Conservation (phyloP, 2,888 invertebrate species). For the Periphyllus acericola region DNA sequence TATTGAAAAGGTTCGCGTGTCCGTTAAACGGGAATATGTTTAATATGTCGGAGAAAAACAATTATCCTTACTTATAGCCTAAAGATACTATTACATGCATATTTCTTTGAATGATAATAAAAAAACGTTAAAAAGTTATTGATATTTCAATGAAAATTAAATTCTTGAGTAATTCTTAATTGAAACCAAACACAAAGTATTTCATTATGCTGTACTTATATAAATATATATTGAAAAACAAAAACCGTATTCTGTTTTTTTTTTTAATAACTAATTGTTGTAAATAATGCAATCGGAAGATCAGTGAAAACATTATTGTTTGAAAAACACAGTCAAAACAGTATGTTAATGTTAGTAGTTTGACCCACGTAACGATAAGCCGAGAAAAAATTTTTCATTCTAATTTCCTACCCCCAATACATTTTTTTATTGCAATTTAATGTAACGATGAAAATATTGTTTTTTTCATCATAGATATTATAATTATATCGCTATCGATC, state of each 20-base stretch:
- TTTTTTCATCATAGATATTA: too few species aligned
- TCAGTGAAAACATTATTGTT: too few species aligned
- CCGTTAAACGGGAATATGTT: not conserved
- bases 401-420: too few species aligned
- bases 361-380: too few species aligned
- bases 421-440: too few species aligned
- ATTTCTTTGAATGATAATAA: not conserved
- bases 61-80: not conserved
- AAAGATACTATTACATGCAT: not conserved
- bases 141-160: not conserved
- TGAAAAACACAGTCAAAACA: too few species aligned
- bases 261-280: too few species aligned
- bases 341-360: too few species aligned
- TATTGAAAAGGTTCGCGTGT: not conserved
- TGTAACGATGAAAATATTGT: too few species aligned
- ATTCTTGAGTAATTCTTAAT: not conserved
- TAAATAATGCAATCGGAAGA: too few species aligned
- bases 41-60: not conserved
- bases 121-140: not conserved
- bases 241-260: not conserved
- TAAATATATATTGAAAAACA: not conserved
- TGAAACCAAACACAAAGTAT: not conserved
- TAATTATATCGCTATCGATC: too few species aligned
- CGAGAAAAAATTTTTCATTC: too few species aligned
- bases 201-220: not conserved